phyloP scores from a whole-genome alignment of 2,888 invertebrate species.

The Brachyopa scutellaris region DNA sequence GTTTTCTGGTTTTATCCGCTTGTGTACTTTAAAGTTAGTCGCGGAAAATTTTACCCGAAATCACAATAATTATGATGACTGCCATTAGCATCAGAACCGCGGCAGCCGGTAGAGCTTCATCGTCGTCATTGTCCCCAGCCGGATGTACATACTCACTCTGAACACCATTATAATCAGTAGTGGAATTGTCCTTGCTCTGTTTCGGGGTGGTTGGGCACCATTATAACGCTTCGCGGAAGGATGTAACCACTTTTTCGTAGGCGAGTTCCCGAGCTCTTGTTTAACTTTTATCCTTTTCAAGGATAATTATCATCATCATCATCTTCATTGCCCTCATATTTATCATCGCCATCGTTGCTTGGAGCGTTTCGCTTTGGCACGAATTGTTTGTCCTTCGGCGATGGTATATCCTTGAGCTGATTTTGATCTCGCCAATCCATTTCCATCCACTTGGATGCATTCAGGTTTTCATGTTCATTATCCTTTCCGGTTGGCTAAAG shows the following conservation, averaged over 20 bases:
- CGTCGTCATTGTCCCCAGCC: conserved; percentile 10
- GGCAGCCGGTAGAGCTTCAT: background rate
- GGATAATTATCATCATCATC: conserved; percentile 18
- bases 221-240: conserved; percentile 4
- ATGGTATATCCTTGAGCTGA: conserved; percentile 32
- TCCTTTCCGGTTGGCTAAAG: conserved; percentile 44
- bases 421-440: conserved; percentile 41
- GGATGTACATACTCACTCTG: conserved; percentile 29
- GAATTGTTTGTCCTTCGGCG: conserved; percentile 31
- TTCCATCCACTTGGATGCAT: conserved; percentile 5
- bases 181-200: conserved; percentile 14
- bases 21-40: conserved; percentile 7
- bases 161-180: conserved; percentile 17
- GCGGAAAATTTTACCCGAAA: conserved; percentile 33
- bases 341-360: conserved; percentile 8
- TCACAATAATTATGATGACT: conserved; percentile 64
- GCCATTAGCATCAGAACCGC: conserved; percentile 37
- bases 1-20: conserved; percentile 38
- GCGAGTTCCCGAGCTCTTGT: conserved; percentile 14
- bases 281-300: conserved; percentile 40
- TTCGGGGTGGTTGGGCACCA: background rate
- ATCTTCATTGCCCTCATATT: background rate
- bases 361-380: background rate
- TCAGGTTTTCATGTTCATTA: conserved; percentile 36
- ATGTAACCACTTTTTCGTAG: conserved; percentile 25